Base-by-base conservation (phyloP, 1,140 invertebrate species). In the Drosophila tani region DNA sequence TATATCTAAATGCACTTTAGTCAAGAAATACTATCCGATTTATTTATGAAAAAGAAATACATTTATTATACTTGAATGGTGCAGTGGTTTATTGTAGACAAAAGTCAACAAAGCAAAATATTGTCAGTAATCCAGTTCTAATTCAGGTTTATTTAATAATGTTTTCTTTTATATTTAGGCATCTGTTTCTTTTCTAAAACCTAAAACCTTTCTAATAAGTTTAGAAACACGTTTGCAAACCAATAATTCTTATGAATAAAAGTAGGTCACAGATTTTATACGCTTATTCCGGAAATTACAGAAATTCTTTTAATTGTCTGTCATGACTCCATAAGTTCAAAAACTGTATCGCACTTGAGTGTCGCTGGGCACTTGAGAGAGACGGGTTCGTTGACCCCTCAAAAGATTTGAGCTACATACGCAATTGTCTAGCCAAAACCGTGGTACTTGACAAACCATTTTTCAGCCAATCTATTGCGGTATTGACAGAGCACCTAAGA, bases 401-500 rank as follows among this genome's bases (percentile, higher is more conserved):
- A 40, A 49, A n/a, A 81, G 75, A 79, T 82, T 60, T 67, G 49
- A 79, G 75, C 51, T 79, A 74, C 67, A 82, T 74, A 64, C 79
- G 21, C 53, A 81, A 81, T 64, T 70, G 65, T 53, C 43, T 57
- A 63, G 47, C 45, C 50, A 76, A 81, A 63, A 60, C 40, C 56
- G 14, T 66, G 71, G 57, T 58, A 70, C 62, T 82, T 62, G 32
- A 56, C 75, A 69, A 46, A 45, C 19, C 40, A 51, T 56, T 78
- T 85, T 59, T 82, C 62, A 64, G 76, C 76, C 80, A 74, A 83
- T 88, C 60, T 88, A 38, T 63, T 50, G 81, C 63, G 57, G 29
- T 88, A 45, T 88, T 90, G 85, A 84, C 85, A 85, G 67, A 90
- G 75, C 75, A 90, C 66, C 74, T 69, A 68, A 76, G 35, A 40